phyloP scores from a whole-genome alignment of 2,888 invertebrate genomes.

The Mythimna loreyi region DNA sequence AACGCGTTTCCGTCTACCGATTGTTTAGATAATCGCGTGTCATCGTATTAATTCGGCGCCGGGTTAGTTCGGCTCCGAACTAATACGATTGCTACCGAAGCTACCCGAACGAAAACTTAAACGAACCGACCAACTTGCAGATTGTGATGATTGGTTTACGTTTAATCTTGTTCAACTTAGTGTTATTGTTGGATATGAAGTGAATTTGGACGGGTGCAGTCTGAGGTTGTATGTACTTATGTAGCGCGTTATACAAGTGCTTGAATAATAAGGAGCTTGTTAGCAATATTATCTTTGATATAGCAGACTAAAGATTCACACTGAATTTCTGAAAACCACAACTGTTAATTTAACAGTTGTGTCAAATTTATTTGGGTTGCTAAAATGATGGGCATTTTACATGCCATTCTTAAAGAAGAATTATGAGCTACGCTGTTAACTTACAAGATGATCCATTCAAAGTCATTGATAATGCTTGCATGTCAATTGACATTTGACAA shows the following conservation, averaged over 20 bases:
- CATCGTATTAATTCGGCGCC: slow-evolving; percentile 70
- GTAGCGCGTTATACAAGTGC: background rate
- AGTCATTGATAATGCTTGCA: too few species aligned
- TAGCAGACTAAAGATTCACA: background rate
- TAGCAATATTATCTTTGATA: background rate
- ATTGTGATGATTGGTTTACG: slow-evolving; percentile 62
- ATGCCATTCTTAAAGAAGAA: too few species aligned
- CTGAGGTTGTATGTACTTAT: background rate
- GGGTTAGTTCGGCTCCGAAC: slow-evolving; percentile 71
- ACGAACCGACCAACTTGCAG: slow-evolving; percentile 60
- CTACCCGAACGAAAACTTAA: slow-evolving; percentile 59
- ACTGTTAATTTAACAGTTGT: too few species aligned
- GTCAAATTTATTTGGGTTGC: too few species aligned
- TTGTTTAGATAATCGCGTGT: slow-evolving; percentile 80
- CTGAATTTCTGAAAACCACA: too few species aligned
- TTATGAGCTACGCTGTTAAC: too few species aligned
- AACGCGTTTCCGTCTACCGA: slow-evolving; percentile 69
- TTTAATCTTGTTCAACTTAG: slow-evolving; percentile 58
- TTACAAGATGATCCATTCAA: too few species aligned
- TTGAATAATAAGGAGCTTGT: slow-evolving; percentile 3
- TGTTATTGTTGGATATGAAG: slow-evolving; percentile 54
- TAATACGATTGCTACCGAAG: slow-evolving; percentile 71
- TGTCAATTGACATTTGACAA: too few species aligned
- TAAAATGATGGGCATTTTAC: too few species aligned
- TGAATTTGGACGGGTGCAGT: slow-evolving; percentile 29